These are phyloP conservation scores for Lepidurus apus DNA, from an alignment of 1,140 invertebrate genomes.

Conservation along the genomic window DNA sequence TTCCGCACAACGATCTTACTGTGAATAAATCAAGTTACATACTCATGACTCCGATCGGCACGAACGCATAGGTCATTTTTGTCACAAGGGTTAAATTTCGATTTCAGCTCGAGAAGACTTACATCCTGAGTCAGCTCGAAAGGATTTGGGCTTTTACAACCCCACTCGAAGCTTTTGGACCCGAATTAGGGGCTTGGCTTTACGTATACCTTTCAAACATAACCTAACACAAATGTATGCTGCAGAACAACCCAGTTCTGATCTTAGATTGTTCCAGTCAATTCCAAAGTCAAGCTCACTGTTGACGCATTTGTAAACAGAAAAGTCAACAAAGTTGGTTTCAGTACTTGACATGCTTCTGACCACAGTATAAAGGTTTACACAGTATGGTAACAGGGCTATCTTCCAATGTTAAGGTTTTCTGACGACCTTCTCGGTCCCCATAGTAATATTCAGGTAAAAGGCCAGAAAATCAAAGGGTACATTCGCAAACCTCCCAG, in stretches of 20 bases:
- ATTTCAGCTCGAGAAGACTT: neutral
- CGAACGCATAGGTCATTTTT: neutral
- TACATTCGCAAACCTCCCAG: too few species aligned
- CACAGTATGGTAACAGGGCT: too few species aligned
- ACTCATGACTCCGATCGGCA: neutral
- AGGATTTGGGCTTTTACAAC: conserved; percentile 7
- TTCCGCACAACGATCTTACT: neutral
- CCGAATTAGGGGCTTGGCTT: conserved; percentile 25
- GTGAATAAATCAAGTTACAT: neutral
- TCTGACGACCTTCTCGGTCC: too few species aligned
- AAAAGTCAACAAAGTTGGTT: neutral
- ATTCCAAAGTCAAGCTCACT: neutral
- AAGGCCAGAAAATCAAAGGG: too few species aligned
- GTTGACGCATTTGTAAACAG: neutral
- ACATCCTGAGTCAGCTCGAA: neutral
- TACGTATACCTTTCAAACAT: neutral
- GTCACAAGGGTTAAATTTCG: neutral
- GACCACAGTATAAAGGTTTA: too few species aligned
- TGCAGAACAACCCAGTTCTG: neutral
- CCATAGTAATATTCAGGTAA: too few species aligned
- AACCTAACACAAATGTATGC: neutral
- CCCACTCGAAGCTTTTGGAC: conserved; percentile 25
- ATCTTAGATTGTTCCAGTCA: neutral
- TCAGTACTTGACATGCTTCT: too few species aligned
- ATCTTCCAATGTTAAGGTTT: too few species aligned